Percentiles rank a stretch among this genome's conserved stretches.
Conservation (phyloP, 1,140 invertebrate genomes). For the Drosophila arizonae region DNA sequence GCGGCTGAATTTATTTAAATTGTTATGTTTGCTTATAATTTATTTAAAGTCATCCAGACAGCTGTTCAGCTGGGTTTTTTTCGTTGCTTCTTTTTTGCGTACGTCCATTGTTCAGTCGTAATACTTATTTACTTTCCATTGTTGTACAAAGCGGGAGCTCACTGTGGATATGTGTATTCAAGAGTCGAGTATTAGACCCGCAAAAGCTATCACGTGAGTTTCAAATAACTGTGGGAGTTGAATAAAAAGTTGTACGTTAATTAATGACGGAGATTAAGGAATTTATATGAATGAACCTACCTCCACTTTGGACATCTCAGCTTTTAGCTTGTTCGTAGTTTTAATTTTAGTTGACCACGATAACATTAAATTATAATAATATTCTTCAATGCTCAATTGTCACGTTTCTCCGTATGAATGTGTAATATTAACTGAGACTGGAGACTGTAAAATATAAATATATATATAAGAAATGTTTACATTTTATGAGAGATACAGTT, state of each 20-base stretch:
- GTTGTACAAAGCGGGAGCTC: constrained; percentile 13
- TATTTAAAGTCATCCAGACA: constrained; percentile 43
- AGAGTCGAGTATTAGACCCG: neutral
- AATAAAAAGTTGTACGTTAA: neutral
- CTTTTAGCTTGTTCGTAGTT: no score
- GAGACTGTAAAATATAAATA: neutral
- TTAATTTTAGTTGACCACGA: no score
- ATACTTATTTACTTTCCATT: constrained; percentile 27
- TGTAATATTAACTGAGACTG: no score
- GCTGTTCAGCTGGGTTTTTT: constrained; percentile 5
- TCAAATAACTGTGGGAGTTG: neutral
- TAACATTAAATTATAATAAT: no score
- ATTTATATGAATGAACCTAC: neutral
- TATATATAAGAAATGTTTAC: no score
- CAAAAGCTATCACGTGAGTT: neutral
- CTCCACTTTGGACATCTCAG: no score
- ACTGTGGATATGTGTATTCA: neutral
- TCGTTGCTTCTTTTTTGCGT: neutral
- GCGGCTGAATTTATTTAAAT: constrained; percentile 50
- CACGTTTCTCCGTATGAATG: no score
- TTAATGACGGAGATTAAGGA: neutral
- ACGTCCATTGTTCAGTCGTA: constrained; percentile 24
- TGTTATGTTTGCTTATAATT: constrained; percentile 53
- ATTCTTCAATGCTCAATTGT: no score
- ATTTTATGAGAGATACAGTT: no score